These are phyloP conservation scores for Agapornis roseicollis DNA, from an alignment of 2,113 vertebrate species.

Conservation along the genomic window DNA sequence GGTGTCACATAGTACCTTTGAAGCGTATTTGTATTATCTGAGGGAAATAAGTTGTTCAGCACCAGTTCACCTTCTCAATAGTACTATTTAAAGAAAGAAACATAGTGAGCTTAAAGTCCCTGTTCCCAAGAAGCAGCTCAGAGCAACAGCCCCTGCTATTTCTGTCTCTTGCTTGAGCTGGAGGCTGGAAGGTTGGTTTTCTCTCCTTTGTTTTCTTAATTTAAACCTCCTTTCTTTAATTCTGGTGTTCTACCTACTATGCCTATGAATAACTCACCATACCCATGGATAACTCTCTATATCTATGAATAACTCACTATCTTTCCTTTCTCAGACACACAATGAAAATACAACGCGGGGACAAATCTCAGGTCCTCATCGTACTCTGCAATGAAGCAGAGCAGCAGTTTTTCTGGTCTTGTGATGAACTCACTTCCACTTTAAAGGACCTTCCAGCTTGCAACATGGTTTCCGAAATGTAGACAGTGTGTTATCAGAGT, in stretches of 20 bases:
- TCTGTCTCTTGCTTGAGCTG: not conserved
- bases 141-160: not conserved
- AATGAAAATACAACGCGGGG: not conserved
- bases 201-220: not conserved
- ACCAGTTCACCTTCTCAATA: not conserved
- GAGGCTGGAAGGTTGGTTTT: not conserved
- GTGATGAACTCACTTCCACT: not conserved
- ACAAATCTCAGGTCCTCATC: not conserved
- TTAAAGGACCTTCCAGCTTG: not conserved
- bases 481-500: not conserved
- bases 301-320: not conserved
- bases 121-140: not conserved
- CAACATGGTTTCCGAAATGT: not conserved
- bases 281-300: not conserved
- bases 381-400: not conserved
- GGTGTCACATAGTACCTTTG: not conserved
- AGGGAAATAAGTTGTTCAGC: not conserved
- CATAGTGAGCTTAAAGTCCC: not conserved
- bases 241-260: not conserved
- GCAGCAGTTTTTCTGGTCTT: not conserved
- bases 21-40: not conserved
- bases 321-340: not conserved
- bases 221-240: not conserved
- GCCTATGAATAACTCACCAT: not conserved
- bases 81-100: not conserved